These are phyloP conservation scores for Lepidochitona cinerea DNA, from an alignment of 2,888 invertebrate genomes.

Conservation along the genomic window DNA sequence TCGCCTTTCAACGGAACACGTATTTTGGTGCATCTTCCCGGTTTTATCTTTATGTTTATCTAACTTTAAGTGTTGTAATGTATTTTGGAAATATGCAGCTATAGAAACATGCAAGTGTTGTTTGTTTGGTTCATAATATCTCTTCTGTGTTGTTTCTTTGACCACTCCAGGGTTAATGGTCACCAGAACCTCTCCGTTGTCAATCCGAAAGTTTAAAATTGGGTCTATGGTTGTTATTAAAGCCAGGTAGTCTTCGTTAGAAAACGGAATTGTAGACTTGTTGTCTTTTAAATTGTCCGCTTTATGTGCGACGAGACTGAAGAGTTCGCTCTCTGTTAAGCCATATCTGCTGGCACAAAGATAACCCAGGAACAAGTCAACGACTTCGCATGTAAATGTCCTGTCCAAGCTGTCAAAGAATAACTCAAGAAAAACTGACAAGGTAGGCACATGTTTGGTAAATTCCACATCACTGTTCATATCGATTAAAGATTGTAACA, in stretches of 20 bases:
- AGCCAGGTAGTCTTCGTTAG: not conserved
- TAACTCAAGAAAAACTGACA: no score
- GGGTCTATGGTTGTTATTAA: not conserved
- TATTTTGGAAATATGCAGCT: not conserved
- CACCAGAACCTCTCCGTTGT: not conserved
- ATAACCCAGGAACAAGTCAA: not conserved
- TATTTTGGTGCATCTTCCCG: not conserved
- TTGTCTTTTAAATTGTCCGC: no score
- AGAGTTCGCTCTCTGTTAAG: slow-evolving; percentile 23
- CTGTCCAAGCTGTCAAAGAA: not conserved
- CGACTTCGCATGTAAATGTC: not conserved
- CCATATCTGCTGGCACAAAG: slow-evolving; percentile 14
- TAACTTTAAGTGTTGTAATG: not conserved
- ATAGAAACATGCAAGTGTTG: not conserved
- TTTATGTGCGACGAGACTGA: no score
- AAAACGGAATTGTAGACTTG: not conserved
- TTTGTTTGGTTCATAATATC: not conserved
- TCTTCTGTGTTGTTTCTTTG: not conserved
- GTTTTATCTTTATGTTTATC: not conserved
- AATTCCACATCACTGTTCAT: not conserved
- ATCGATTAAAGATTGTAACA: no score
- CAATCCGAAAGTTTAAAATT: not conserved
- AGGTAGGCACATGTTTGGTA: no score
- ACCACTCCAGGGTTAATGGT: not conserved
- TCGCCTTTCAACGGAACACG: not conserved